Base-by-base conservation (phyloP, 2,797 vertebrate species). In the Phrynocephalus vlangalii region DNA sequence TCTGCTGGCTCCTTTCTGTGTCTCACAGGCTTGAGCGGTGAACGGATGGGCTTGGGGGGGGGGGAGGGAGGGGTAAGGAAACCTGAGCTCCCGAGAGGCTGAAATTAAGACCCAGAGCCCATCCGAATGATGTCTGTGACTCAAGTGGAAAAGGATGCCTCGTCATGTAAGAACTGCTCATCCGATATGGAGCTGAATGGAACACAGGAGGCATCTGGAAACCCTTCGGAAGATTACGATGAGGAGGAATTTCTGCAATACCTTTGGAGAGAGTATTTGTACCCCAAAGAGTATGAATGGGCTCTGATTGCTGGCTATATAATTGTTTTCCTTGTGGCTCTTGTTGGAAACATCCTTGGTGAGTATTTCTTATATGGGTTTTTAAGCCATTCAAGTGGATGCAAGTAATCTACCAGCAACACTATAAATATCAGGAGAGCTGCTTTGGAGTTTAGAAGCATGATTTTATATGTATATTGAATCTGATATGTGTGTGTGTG, bases 211-310 rank as follows among this genome's bases (percentile, higher is more conserved):
- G 88, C 95, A 28, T 92, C 96, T 77, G 89, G 93, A 72, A 96
- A 90, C 73, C 84, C 96, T 87, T 92, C 95, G 8, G 82, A 95
- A n/a, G 98, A 98, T 87, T 98, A 98, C 71, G 98, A 99, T 88
- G 98, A 99, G 6, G 98, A 99, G 96, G 96, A 96, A 92, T 98
- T 99, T 97, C 96, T 99, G 84, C 96, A 95, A 80, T 99, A 98
- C 96, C 98, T 99, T 90, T 99, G 99, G 99, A 97, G 95, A 86
- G 98, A 99, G 90, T 99, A 99, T 94, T 94, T 99, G 38, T 98
- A 98, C 88, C 99, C 99, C 4, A 99, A 98, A 88, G 97, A 98
- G 91, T 99, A 99, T 63, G 98, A 99, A 94, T 99, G 98, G 99
- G 98, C 98, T 33, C 96, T 99, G 67, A 99, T 99, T 44, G 97